These are phyloP conservation scores for Scaptomyza montana DNA, from an alignment of 1,140 invertebrate species.

Conservation along the genomic window DNA sequence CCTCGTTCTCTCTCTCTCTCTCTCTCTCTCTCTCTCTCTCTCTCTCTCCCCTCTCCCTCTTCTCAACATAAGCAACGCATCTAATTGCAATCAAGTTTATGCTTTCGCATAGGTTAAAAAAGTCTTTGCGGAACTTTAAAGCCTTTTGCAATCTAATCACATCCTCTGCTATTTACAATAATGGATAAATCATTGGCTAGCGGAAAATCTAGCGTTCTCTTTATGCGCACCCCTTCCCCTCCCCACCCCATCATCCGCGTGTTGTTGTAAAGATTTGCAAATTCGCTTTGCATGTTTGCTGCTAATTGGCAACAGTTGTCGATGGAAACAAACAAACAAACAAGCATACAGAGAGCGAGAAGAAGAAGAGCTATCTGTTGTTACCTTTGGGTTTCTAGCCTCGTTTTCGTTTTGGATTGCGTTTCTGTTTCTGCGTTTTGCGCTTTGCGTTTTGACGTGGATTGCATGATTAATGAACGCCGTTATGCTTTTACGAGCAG, in stretches of 20 bases:
- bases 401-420: conserved; percentile 23
- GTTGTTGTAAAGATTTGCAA: conserved; percentile 58
- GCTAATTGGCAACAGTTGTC: conserved; percentile 81
- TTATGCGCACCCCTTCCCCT: no score
- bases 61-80: no score
- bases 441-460: conserved; percentile 30
- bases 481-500: conserved; percentile 73
- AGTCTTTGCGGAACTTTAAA: neutral
- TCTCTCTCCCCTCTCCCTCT: no score
- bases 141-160: conserved; percentile 15
- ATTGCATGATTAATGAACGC: conserved; percentile 77
- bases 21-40: no score
- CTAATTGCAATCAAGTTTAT: conserved; percentile 13
- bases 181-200: conserved; percentile 14
- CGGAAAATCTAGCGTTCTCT: conserved; percentile 17
- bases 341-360: no score
- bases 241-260: no score
- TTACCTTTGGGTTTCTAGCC: conserved; percentile 29
- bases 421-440: conserved; percentile 16
- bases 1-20: no score
- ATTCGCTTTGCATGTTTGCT: conserved; percentile 79
- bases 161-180: conserved; percentile 9
- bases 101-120: neutral
- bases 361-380: conserved; percentile 43
- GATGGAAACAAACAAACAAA: conserved; percentile 25